Base-by-base conservation (phyloP, 2,888 invertebrate species). In the Cecidostiba fungosa region DNA sequence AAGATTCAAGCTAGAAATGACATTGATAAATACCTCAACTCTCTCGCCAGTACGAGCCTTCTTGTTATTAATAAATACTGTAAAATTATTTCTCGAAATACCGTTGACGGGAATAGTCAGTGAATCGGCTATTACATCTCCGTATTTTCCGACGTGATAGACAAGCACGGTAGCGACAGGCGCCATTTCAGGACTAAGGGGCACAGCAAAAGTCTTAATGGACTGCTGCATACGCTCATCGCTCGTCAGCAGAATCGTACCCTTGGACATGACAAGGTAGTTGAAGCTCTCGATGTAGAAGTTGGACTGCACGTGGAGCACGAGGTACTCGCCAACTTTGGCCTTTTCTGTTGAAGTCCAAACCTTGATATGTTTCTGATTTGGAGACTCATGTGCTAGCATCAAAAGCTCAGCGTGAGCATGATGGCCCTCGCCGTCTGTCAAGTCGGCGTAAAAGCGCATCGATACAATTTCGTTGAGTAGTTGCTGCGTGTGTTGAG, bases 61-160 rank as follows among this genome's bases (percentile, higher is more conserved):
- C 87, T 97, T 97, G 93, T 98, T 98, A 94, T 99, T 99, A 86
- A 99, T 96, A 89, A 95, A 95, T 16, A 98, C 96, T 0, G 97
- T 96, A 92, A 97, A 98, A 92, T 98, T 98, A 93, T 99, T 98
- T 86, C 98, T 94, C 0, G 98, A 97, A 89, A 99, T 98, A 86
- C 98, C 98, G 94, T 99, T 98, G 39, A 99, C 98, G 0, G 98
- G 98, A 94, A 99, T 98, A n/a, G 98, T 98, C 85, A 99, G 94
- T 85, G 98, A 97, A 94, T 99, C 99, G 0, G 97, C 97, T 0
- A 98, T 96, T 77, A 99, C 96, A 90, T 97, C 97, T 0, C 97
- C 98, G 89, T 97, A 96, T 19, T 95, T 95, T 6, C 96, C 96
- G 0, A 98, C 96, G 92, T 97, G 96, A 95, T 98, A 99, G 77